A percentile compares a stretch with the other conserved stretches of the same genome.
These are phyloP conservation scores for Falcunculus frontatus DNA, from an alignment of 2,113 vertebrate species.

Conservation along the genomic window DNA sequence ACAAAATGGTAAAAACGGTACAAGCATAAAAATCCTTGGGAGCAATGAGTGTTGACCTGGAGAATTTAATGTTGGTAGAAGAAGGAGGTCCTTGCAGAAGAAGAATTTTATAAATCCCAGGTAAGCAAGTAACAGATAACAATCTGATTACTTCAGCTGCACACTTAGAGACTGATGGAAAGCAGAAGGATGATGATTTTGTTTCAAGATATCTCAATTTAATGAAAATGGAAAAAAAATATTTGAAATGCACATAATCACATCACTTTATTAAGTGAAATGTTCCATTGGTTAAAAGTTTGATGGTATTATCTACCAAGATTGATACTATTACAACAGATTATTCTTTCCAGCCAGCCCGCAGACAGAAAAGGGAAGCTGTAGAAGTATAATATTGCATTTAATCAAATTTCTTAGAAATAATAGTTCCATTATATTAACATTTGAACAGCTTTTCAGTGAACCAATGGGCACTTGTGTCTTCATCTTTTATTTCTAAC, in stretches of 20 bases:
- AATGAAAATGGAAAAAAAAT: background rate
- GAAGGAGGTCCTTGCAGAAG: background rate
- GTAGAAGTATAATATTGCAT: background rate
- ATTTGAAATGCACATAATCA: background rate
- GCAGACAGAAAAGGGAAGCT: background rate
- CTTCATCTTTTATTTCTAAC: conserved; percentile 63
- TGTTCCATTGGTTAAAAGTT: conserved; percentile 7
- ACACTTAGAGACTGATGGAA: background rate
- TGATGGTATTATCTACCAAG: conserved; percentile 2
- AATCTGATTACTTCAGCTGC: background rate
- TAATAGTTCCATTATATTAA: conserved; percentile 59
- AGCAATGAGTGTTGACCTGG: background rate
- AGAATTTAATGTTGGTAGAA: background rate
- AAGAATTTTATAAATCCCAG: background rate
- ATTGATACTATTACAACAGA: conserved; percentile 15
- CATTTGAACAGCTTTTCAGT: conserved; percentile 53
- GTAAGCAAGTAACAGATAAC: background rate
- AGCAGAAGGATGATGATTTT: background rate
- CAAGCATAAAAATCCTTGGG: background rate
- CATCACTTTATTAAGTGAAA: background rate
- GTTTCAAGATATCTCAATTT: background rate
- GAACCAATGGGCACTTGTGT: conserved; percentile 7
- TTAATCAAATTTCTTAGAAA: conserved; percentile 62
- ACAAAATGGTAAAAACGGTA: background rate
- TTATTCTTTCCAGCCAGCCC: background rate